A percentile compares a stretch with the other conserved stretches of the same genome.
These are phyloP conservation scores for Abrostola tripartita DNA, from an alignment of 2,888 invertebrate genomes.

Conservation along the genomic window DNA sequence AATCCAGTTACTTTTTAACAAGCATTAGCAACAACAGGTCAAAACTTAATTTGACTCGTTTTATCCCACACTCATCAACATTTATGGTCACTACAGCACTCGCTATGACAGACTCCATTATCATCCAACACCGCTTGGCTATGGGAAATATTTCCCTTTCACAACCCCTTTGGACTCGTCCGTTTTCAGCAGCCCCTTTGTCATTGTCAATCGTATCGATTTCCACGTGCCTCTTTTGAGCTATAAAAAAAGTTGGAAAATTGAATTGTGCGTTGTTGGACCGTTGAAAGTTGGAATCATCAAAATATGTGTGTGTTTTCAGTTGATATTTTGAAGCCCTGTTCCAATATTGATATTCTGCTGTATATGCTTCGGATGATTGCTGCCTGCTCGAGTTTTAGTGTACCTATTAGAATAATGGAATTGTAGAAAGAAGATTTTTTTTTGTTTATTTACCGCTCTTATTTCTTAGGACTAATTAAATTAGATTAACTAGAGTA, in stretches of 20 bases:
- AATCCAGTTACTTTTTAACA: too few species aligned
- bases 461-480: too few species aligned
- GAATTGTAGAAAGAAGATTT: too few species aligned
- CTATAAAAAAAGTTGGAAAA: constrained; percentile 33
- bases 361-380: neutral
- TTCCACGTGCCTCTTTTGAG: constrained; percentile 48
- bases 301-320: constrained; percentile 9
- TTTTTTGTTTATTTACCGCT: too few species aligned
- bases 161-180: constrained; percentile 55
- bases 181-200: constrained; percentile 61
- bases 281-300: neutral
- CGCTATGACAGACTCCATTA: constrained; percentile 72
- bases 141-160: constrained; percentile 70
- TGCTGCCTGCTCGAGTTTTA: neutral
- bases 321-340: neutral
- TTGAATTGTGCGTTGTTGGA: constrained; percentile 29
- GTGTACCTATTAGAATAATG: too few species aligned
- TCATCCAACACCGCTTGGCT: constrained; percentile 61
- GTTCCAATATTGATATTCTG: constrained; percentile 10
- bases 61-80: constrained; percentile 38
- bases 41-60: neutral
- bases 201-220: constrained; percentile 69
- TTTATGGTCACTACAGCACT: constrained; percentile 54
- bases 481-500: too few species aligned
- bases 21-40: too few species aligned